These are phyloP conservation scores for Psittacus erithacus DNA, from an alignment of 2,113 vertebrate species.

Conservation along the genomic window DNA sequence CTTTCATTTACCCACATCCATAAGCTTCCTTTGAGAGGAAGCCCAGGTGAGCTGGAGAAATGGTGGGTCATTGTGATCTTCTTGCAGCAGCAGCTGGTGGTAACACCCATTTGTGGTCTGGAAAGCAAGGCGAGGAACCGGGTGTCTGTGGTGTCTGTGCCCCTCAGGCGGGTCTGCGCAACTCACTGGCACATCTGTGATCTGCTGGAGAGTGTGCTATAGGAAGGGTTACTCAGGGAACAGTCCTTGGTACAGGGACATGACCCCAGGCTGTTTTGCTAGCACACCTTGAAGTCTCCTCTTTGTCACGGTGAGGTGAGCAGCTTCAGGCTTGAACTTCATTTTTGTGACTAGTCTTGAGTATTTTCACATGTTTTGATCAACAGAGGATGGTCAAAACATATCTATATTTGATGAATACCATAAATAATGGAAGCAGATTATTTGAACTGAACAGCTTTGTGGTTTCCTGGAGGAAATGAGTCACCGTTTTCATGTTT, in stretches of 20 bases:
- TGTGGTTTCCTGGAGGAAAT: not conserved
- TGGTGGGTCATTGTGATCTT: accelerated
- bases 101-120: not conserved
- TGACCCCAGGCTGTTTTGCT: not conserved
- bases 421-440: not conserved
- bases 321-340: not conserved
- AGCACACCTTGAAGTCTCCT: not conserved
- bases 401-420: not conserved
- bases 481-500: not conserved
- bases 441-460: not conserved
- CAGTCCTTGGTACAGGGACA: not conserved
- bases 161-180: not conserved
- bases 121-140: not conserved
- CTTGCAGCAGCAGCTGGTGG: not conserved
- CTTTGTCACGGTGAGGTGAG: not conserved
- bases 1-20: not conserved
- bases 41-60: not conserved
- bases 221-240: not conserved
- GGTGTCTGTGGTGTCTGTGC: not conserved
- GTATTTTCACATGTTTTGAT: not conserved
- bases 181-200: not conserved
- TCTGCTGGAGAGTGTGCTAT: accelerated
- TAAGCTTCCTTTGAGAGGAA: not conserved
- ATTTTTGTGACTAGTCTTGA: not conserved
- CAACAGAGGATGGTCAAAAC: not conserved